These are phyloP conservation scores for Ursus arctos DNA, from an alignment of 2,113 vertebrate genomes.

Conservation along the genomic window DNA sequence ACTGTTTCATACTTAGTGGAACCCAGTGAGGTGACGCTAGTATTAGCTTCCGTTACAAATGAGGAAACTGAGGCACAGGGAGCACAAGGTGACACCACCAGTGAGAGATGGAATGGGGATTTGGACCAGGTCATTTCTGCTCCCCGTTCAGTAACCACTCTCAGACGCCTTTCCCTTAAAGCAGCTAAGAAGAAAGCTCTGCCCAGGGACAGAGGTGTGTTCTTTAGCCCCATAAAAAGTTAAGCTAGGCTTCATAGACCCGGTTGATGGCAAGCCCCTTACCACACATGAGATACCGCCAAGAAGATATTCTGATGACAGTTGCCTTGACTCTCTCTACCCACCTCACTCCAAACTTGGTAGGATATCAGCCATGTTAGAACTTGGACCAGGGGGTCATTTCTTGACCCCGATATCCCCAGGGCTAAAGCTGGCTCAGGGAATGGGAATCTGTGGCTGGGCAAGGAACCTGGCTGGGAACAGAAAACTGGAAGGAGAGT, in stretches of 20 bases:
- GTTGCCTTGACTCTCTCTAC: neutral
- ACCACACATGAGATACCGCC: neutral
- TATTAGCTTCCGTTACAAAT: neutral
- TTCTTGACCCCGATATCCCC: neutral
- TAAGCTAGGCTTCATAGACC: neutral
- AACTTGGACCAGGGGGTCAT: neutral
- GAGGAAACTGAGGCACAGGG: neutral
- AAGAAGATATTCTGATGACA: neutral
- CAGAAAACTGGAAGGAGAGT: neutral
- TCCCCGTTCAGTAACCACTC: neutral
- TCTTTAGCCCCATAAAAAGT: neutral
- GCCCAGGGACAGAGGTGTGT: neutral
- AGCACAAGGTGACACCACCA: neutral
- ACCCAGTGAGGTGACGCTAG: neutral
- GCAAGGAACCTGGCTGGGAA: rapidly evolving
- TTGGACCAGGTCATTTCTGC: neutral
- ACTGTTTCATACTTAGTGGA: neutral
- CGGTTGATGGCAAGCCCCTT: neutral
- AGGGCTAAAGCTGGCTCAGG: neutral
- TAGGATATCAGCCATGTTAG: neutral
- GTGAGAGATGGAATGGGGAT: neutral
- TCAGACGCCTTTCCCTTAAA: neutral
- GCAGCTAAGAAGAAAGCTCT: neutral
- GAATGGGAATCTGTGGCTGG: neutral
- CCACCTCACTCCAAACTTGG: neutral